Evolutionary conservation across 2,888 invertebrate species (phyloP).

Genomic region (Tethea ocularis): DNA sequence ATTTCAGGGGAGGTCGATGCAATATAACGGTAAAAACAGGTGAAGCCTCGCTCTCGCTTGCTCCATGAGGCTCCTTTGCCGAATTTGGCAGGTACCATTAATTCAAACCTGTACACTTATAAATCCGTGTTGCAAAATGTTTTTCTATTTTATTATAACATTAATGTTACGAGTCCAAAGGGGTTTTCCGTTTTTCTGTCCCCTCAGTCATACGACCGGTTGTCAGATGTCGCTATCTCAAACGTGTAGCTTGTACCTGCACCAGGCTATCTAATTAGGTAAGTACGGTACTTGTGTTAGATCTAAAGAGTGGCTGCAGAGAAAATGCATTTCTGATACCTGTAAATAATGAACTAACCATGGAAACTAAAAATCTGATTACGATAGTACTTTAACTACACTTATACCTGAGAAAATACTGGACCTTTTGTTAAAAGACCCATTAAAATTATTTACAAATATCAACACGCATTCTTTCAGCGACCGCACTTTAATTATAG

Average conservation of each 20-base stretch:
- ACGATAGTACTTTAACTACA: too few relatives aligned
- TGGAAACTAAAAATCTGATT: too few relatives aligned
- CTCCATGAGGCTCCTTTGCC: slow-evolving; percentile 17
- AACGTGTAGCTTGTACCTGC: slow-evolving; percentile 16
- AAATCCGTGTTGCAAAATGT: slow-evolving; percentile 34
- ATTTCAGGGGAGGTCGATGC: slow-evolving; percentile 67
- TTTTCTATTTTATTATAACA: slow-evolving; percentile 43
- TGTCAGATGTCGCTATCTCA: slow-evolving; percentile 11
- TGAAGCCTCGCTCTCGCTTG: slow-evolving; percentile 27
- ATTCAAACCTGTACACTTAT: slow-evolving; percentile 35
- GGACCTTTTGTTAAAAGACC: too few relatives aligned
- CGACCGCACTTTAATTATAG: too few relatives aligned
- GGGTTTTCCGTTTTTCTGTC: slow-evolving; percentile 22
- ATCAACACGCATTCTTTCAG: too few relatives aligned
- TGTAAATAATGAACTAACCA: too few relatives aligned
- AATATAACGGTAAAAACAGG: slow-evolving; percentile 61
- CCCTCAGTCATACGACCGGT: slow-evolving; percentile 18
- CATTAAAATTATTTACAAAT: too few relatives aligned
- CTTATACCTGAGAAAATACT: too few relatives aligned
- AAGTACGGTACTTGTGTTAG: too few relatives aligned
- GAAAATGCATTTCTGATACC: too few relatives aligned
- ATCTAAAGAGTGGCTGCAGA: too few relatives aligned
- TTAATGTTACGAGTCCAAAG: slow-evolving; percentile 1
- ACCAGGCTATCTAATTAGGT: slow-evolving; percentile 11
- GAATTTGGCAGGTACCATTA: slow-evolving; percentile 25